Conservation (phyloP, 1,140 invertebrate species). For the Lepidotrigona ventralis region DNA sequence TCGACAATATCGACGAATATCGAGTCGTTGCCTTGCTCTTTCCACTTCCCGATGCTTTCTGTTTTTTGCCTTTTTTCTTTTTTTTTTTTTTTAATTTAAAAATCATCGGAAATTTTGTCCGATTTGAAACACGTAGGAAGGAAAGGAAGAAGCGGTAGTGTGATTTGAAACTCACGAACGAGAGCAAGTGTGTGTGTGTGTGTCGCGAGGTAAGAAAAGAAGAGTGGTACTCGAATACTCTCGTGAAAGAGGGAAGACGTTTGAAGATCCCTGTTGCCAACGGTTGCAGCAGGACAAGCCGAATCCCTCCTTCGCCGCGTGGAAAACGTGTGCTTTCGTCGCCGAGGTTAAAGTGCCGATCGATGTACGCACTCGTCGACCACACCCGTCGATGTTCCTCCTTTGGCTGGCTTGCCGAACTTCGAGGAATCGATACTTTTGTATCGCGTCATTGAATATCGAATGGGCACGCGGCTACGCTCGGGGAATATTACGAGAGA, state of each 20-base stretch:
- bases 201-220: constrained; percentile 23
- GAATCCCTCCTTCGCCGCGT: constrained; percentile 45
- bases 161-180: not conserved
- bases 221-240: constrained; percentile 24
- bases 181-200: constrained; percentile 21
- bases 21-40: not conserved
- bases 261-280: constrained; percentile 44
- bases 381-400: constrained; percentile 66
- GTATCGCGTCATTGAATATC: constrained; percentile 44
- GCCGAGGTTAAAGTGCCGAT: constrained; percentile 63
- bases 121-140: not conserved
- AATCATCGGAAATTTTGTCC: not conserved
- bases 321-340: constrained; percentile 54
- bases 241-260: constrained; percentile 26
- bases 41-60: not conserved
- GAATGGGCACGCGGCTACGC: constrained; percentile 13
- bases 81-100: too few relatives aligned
- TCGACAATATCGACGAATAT: not conserved
- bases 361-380: constrained; percentile 65
- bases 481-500: not conserved
- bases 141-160: not conserved
- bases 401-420: constrained; percentile 58
- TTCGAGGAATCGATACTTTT: constrained; percentile 63
- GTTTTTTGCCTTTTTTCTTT: not conserved
- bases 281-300: constrained; percentile 35